A percentile compares a stretch with the other conserved stretches of the same genome.
phyloP scores from a whole-genome alignment of 2,797 vertebrate species.

The Tenualosa thibaudeaui region DNA sequence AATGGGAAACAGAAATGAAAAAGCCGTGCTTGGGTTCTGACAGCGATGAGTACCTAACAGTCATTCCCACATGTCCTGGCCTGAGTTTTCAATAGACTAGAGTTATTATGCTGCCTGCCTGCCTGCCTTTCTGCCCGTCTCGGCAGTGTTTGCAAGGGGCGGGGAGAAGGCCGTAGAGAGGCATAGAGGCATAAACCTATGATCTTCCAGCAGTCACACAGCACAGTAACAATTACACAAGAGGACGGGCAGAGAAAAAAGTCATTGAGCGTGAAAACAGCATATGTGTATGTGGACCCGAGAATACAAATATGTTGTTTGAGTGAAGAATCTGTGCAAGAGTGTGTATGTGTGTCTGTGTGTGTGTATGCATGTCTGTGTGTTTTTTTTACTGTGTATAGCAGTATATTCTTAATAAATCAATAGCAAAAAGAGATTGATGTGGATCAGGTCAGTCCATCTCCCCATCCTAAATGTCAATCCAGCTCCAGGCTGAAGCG shows the following conservation, averaged over 20 bases:
- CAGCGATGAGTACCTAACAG: neutral
- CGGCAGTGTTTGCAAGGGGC: neutral
- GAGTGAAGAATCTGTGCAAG: neutral
- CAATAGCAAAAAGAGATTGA: neutral
- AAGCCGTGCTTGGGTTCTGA: neutral
- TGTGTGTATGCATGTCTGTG: neutral
- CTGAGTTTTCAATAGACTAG: neutral
- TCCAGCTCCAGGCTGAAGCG: neutral
- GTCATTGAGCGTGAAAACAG: neutral
- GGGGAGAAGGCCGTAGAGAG: neutral
- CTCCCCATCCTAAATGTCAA: neutral
- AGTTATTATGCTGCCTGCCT: neutral
- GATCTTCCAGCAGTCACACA: neutral
- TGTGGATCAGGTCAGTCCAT: neutral
- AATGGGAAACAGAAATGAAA: neutral
- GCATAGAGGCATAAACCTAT: neutral
- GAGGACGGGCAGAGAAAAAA: neutral
- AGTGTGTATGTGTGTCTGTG: neutral
- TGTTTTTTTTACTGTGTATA: neutral
- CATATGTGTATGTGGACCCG: neutral
- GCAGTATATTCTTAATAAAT: neutral
- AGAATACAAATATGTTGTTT: neutral
- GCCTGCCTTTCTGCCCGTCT: neutral
- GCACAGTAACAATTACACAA: conserved; percentile 3
- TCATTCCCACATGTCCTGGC: neutral